These are phyloP conservation scores for Pomatorhinus ruficollis DNA, from an alignment of 2,113 vertebrate genomes.

Conservation along the genomic window DNA sequence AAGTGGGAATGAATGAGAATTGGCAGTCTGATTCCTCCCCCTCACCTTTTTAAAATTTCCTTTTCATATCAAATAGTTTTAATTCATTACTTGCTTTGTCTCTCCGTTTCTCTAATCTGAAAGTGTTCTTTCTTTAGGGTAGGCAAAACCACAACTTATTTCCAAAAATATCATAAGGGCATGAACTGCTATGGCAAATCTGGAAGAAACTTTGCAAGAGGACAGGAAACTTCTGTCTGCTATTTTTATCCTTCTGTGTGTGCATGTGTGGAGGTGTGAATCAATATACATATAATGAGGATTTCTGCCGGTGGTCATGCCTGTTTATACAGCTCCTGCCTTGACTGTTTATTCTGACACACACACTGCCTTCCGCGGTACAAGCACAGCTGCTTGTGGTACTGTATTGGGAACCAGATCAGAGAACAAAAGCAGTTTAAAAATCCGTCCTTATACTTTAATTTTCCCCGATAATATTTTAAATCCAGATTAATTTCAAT, in stretches of 20 bases:
- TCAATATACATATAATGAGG: neutral
- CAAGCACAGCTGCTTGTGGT: neutral
- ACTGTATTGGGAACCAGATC: neutral
- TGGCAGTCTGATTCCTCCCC: neutral
- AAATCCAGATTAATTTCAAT: neutral
- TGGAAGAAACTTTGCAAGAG: neutral
- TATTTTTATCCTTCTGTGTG: neutral
- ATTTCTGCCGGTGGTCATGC: neutral
- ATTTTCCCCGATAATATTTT: neutral
- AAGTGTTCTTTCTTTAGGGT: neutral
- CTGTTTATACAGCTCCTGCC: neutral
- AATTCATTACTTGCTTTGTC: neutral
- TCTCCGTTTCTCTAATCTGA: neutral
- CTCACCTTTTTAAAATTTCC: rapidly evolving
- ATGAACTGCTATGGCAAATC: neutral
- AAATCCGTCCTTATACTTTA: neutral
- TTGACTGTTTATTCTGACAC: neutral
- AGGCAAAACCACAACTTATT: neutral
- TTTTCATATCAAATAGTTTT: neutral
- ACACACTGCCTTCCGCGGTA: neutral
- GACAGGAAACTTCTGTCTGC: neutral
- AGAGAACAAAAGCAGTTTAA: neutral
- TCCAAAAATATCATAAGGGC: neutral
- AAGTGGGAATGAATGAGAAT: neutral
- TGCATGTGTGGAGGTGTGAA: neutral